Base-by-base conservation (phyloP, 2,888 invertebrate genomes). In the Meganola albula region DNA sequence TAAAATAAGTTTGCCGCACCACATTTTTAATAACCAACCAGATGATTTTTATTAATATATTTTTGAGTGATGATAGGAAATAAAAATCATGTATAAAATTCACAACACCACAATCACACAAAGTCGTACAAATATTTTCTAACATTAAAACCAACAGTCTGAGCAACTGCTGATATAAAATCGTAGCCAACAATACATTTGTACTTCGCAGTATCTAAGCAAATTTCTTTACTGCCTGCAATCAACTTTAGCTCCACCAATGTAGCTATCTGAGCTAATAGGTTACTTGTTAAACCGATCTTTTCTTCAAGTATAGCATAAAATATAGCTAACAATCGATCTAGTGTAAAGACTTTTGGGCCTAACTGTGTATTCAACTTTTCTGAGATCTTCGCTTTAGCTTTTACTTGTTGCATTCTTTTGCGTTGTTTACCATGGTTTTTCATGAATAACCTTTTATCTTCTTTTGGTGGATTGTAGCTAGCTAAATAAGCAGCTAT, bases 401-500 rank as follows among this genome's bases (percentile, higher is more conserved):
- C 85, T 53, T 87, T 87, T 0, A 91, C 87, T 44, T 88, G 87
- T 47, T 88, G 89, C 44, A 89, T 55, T 23, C 88, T 85, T 53
- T 92, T 93, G n/a, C 87, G 88, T 53, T 90, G 91, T 58, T 92
- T 93, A 0, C 90, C 91, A 49, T 91, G 91, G 52, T 90, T 75
- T 75, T 96, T 96, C 72, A 95, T 90, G 68, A 96, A 97, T 24
- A 97, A 82, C 26, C 93, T 84, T 61, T 93, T 95, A 66, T 98
- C 98, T 49, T 94, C 92, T 53, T 93, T 94, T 0, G 93, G 90
- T 1, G 97, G 94, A 73, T 97, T 97, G 69, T 97, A 95, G 16
- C 97, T 97, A 0, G 97, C 97, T 39, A 98, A 82, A 67, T 95
- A 98, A 1, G 96, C 93, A 4, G 97, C 95, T 12, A 98, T 93